Base-by-base conservation (phyloP, 2,797 vertebrate species). In the Geotria australis region DNA sequence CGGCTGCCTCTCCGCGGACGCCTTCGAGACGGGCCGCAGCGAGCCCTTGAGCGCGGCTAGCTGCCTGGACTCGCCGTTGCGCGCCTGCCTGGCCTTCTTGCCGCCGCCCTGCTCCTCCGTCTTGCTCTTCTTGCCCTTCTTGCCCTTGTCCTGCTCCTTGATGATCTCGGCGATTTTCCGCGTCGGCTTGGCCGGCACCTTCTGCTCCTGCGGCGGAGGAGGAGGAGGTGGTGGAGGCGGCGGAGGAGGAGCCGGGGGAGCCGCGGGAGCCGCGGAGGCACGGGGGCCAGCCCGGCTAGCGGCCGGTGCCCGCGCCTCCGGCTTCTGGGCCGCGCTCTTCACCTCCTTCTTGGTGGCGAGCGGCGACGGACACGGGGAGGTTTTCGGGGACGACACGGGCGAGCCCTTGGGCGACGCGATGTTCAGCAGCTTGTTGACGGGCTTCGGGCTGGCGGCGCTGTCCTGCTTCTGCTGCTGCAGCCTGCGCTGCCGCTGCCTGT, bases 391-490 rank as follows among this genome's bases (percentile, higher is more conserved):
- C 10, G 73, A 62, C 60, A 68, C 80, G 38, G 83, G 76, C 0
- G 80, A 78, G 8, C 65, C 67, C 61, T 74, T 79, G 0, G 69
- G 68, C 47, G 63, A 63, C 46, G 68, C 73, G 46, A 38, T 38
- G 24, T 38, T 38, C 24, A 38, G 24, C 24, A 38, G 24, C 24
- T 38, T 38, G 15, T 55, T 9, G 51, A 71, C 75, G 0, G 24
- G 12, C 64, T 81, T 81, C 63, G 89, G 86, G 11, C 79, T 81
- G 58, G 78, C 74, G 60, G 86, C 68, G 1, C 67, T 69, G 3
- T 71, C 80, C 61, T 81, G 85, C 63, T 79, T 84, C 67, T 95
- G 89, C 70, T 94, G 81, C 73, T 83, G 83, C 58, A 94, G 72
- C 56, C 91, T 76, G 60, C 72, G 77, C 69, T 98, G 91, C 58